Base-by-base conservation (phyloP, 2,888 invertebrate species). In the Amphipyra berbera region DNA sequence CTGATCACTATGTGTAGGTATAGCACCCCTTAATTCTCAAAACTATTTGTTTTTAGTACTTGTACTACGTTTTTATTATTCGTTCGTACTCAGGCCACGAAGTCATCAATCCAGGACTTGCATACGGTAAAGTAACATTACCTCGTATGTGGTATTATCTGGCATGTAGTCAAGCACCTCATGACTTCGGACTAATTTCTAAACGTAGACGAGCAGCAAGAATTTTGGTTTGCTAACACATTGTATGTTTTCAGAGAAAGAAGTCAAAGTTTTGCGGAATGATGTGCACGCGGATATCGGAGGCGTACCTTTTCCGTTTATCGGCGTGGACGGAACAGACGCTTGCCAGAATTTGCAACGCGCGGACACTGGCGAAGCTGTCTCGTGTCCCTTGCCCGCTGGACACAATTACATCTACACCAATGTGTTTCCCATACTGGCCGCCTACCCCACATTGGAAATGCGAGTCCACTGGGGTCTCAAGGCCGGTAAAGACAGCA, bases 341-440 rank as follows among this genome's bases (percentile, higher is more conserved):
- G 97, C 97, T 8, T 97, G 97, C 77, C 86, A 91, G 3, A 90
- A 95, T 58, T 90, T 95, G 59, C 70, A 63, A 14, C 74, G 71
- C 14, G 88, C 86, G 3, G 86, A 85, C 4, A 54, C 67, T 0
- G 93, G 88, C 48, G 94, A 95, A 0, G 92, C 95, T 63, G 95
- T 95, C 2, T 90, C 95, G 0, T 97, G 97, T 73, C 96, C 97
- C 0, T 88, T 97, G 44, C 95, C 96, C 73, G 94, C 96, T 12
- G 96, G 96, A 40, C 86, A 92, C 62, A 95, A 96, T n/a, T 97
- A 97, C 82, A 61, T 95, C 14, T 97, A 97, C 89, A 96, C 95
- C 76, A 96, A 96, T 71, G 77, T 76, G 30, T 95, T 95, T 67
- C 90, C 94, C 90, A 87, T 97, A 10, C 83, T 94, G 58, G 76